Evolutionary conservation across 2,797 vertebrate genomes (phyloP), one percentile per base, ranked within the genome.

Genomic region (Alca torda): DNA sequence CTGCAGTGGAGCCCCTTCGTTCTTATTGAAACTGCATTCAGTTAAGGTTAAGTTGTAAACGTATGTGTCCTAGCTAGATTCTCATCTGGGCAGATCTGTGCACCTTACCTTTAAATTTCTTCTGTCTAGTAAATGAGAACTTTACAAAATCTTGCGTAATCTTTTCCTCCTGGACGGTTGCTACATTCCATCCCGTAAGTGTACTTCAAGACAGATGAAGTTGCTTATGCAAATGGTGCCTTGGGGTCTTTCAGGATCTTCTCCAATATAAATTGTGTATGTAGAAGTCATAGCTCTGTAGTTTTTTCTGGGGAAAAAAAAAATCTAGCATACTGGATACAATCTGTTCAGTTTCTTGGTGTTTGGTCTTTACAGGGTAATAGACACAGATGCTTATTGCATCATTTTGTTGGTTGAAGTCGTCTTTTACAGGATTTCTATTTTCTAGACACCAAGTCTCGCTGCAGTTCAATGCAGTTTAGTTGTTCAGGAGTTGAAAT

Each of bases 161-260:
- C 28, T 92, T 93, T 82, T 75, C 12, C 16, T 94, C 67, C 53
- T 83, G 74, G 70, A 53, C 5, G 0, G 67, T 82, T 95, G 67
- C 68, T 89, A 5, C 77, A 67, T 95, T 95, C 80, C 63, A 43
- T 82, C 74, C 77, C 0, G 0, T 79, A 91, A 93, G 87, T 74
- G 50, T 64, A 82, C 75, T 89, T 84, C 77, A 92, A 41, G 84
- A 73, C 16, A 82, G 80, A 93, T 93, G 85, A 92, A 87, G 41
- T 75, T 94, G 77, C 89, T 84, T 88, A 82, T 50, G 15, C 82
- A 56, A 87, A 19, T 25, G 61, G 53, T 93, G 91, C 91, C 69
- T 72, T 78, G 79, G 61, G 74, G 45, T 91, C 78, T 94, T 94
- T 35, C 73, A 91, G 89, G 61, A 93, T 89, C 84, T 95, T 89